Base-by-base conservation (phyloP, 2,888 invertebrate genomes). In the Epiblema foenella region DNA sequence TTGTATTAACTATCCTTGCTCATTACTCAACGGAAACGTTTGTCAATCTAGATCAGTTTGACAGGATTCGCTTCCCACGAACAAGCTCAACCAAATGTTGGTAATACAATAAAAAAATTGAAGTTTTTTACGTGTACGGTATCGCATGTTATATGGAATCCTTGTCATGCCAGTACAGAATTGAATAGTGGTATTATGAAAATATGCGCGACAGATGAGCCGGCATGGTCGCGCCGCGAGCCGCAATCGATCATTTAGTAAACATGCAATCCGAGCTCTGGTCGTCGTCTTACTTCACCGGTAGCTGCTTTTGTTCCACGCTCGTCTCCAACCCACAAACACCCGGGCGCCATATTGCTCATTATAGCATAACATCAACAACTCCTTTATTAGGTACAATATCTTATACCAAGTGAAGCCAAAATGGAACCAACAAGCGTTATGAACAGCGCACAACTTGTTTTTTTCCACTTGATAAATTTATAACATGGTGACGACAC, bases 151-250 rank as follows among this genome's bases (percentile, higher is more conserved):
- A 63, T 76, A 80, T 76, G 79, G 75, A 83, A 79, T 79, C 84
- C 85, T 83, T 85, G 86, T 85, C 85, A 85, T 87, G 81, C 78
- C 82, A 81, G 78, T 77, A 79, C 73, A 72, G 24, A 79, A 85
- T 87, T 86, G 80, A 82, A 78, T 76, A 77, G 76, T 75, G 77
- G 79, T 89, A 86, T 90, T 90, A 89, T 89, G 89, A 88, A 89
- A 89, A 89, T 87, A 89, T 67, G 59, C 56, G 46, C 80, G 84
- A 82, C 81, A 83, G 79, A 82, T 82, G 82, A 83, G 77, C 77
- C 75, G 75, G 75, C 75, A 79, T 73, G 77, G 75, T 74, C 77
- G 71, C 73, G 76, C 70, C 71, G 77, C 75, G 72, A 68, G 71
- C 68, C 74, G 75, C 73, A 76, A n/a, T 75, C 74, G 62, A 59